Conservation (phyloP, 1,140 invertebrate species). For the Drosophila jambulina region DNA sequence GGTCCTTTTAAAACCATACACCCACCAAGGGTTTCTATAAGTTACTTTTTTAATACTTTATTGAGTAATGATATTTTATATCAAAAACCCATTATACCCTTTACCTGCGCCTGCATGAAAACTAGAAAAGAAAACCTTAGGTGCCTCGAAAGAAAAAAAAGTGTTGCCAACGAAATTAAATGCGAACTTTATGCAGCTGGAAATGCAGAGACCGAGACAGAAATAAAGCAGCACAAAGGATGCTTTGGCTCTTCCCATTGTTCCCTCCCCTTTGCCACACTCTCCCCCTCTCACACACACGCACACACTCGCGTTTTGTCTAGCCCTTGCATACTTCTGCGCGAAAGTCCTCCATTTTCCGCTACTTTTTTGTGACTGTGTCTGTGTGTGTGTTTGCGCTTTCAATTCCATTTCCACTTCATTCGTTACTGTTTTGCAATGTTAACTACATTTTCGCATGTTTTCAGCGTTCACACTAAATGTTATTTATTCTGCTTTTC, state of each 20-base stretch:
- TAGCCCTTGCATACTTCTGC: slow-evolving; percentile 69
- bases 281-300: neutral
- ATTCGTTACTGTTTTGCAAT: slow-evolving; percentile 81
- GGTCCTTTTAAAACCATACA: too few relatives aligned
- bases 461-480: slow-evolving; percentile 56
- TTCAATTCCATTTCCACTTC: slow-evolving; percentile 72
- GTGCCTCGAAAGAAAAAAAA: slow-evolving; percentile 17
- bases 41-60: neutral
- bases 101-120: neutral
- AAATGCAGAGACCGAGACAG: slow-evolving; percentile 60
- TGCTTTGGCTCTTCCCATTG: slow-evolving; percentile 16
- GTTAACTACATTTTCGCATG: slow-evolving; percentile 78
- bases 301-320: slow-evolving; percentile 38
- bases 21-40: too few relatives aligned
- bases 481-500: slow-evolving; percentile 54
- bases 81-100: neutral
- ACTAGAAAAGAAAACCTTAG: neutral
- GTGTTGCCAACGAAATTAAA: slow-evolving; percentile 73
- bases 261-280: neutral
- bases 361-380: neutral
- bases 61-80: neutral
- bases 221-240: slow-evolving; percentile 47
- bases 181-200: slow-evolving; percentile 79
- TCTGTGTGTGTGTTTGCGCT: slow-evolving; percentile 39
- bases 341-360: slow-evolving; percentile 33